These are phyloP conservation scores for Hucho hucho DNA, from an alignment of 2,113 vertebrate species.

Conservation along the genomic window DNA sequence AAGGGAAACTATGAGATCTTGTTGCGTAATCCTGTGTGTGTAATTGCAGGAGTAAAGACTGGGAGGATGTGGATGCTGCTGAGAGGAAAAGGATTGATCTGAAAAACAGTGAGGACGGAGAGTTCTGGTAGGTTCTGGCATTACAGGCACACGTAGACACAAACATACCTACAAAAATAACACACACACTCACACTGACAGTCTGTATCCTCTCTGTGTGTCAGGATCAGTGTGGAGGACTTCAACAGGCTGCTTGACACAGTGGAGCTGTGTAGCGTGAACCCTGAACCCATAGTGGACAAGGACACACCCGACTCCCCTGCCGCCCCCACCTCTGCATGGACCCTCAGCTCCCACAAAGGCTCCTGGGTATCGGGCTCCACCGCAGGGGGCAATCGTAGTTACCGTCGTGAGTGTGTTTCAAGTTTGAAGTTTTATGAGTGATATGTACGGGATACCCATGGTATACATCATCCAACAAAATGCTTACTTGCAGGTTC, in stretches of 20 bases:
- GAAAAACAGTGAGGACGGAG: conserved; percentile 73
- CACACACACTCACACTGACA: neutral
- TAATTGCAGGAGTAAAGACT: conserved; percentile 67
- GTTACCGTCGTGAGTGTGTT: conserved; percentile 52
- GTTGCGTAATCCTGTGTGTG: neutral
- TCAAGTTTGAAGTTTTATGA: too few relatives aligned
- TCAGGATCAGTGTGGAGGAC: conserved; percentile 74
- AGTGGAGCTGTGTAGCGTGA: conserved; percentile 75
- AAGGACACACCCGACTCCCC: conserved; percentile 2
- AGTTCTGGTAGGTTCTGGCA: conserved; percentile 72
- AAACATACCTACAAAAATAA: too few relatives aligned
- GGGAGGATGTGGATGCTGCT: conserved; percentile 59
- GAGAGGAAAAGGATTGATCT: conserved; percentile 70
- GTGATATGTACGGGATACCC: too few relatives aligned
- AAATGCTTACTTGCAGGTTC: too few relatives aligned
- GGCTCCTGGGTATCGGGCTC: conserved; percentile 71
- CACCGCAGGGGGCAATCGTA: conserved; percentile 73
- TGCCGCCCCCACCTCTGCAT: conserved; percentile 21
- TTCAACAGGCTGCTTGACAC: conserved; percentile 66
- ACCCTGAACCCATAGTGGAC: conserved; percentile 61
- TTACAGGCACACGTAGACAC: neutral
- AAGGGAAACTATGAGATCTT: too few relatives aligned
- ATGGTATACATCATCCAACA: too few relatives aligned
- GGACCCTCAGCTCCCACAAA: conserved; percentile 69
- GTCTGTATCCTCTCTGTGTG: neutral